Evolutionary conservation across 1,140 invertebrate species (phyloP), one percentile per base, ranked within the genome.

Genomic region (Lordiphosa mommai): DNA sequence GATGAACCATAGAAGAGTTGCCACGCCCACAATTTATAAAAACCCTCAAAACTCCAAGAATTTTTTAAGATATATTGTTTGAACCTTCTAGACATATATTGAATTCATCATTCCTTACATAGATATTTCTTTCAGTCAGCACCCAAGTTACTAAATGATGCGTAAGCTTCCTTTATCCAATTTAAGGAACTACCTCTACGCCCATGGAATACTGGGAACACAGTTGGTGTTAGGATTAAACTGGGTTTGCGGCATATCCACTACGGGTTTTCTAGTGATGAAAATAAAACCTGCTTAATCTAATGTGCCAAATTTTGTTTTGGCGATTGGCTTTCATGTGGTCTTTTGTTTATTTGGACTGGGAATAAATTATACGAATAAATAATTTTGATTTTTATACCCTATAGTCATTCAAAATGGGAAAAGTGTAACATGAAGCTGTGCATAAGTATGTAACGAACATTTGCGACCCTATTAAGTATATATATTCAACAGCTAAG

Each of bases 331-430:
- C 23, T 7, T 27, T 27, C 7, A 10, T 43, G 40, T 43, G 20
- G 40, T 43, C 27, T 43, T 12, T n/a, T n/a, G n/a, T n/a, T 43
- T 43, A 43, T 27, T 43, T 43, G 40, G 13, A 23, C 10, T 29
- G 20, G 20, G 40, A 43, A 27, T 43, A 43, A 43, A 43, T 43
- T 43, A 43, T 43, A 43, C 20, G 40, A 43, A n/a, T 20, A 23
- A 7, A 7, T 5, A 7, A 7, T 27, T 27, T 27, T 7, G 7
- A 27, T 27, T 27, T 27, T 27, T 5, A 7, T 43, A n/a, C n/a
- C n/a, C n/a, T n/a, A n/a, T n/a, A n/a, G n/a, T n/a, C n/a, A n/a
- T n/a, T n/a, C n/a, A n/a, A n/a, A n/a, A n/a, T n/a, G n/a, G n/a
- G n/a, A n/a, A n/a, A n/a, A n/a, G n/a, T n/a, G n/a, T n/a, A n/a